Evolutionary conservation across 2,888 invertebrate species (phyloP), one percentile per base, ranked within the genome.

Genomic region (Syrista parreyssii): DNA sequence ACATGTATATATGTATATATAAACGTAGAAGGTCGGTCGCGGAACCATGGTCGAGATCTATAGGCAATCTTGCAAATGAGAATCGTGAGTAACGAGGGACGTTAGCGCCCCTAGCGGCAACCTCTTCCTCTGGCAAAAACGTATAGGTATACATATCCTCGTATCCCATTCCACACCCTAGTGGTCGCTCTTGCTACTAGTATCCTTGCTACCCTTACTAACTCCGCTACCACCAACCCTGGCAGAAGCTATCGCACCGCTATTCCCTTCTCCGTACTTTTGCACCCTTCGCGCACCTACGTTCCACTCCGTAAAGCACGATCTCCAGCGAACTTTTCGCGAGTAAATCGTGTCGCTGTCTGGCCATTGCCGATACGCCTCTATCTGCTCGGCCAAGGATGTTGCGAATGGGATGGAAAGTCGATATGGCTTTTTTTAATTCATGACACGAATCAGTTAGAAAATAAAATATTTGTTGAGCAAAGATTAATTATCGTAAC

Each of bases 21-120:
- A 55, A 55, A 78, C 77, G 76, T 75, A 81, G 74, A 80, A 85
- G 84, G 82, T 86, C 80, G 83, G 83, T 81, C 83, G 84, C 84
- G 84, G 83, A 85, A 82, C 85, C 84, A 82, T 85, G 84, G 83
- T 84, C 86, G 87, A 89, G 89, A 90, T 87, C 87, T 90, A 90
- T 90, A 89, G 90, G 90, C 90, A 90, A 90, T 90, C 89, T 90
- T 89, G 90, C 88, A 90, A 90, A 90, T 90, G 90, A 90, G 90
- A 90, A 89, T 89, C 90, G 89, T 89, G 90, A 90, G 86, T 90
- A 89, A 90, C 89, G 89, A 86, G 82, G 86, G 83, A 84, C 89
- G 89, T 90, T 90, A 90, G 88, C 87, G 88, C 87, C 89, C 87
- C 85, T 85, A 81, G 80, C 80, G 71, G 32, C 32, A 71, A 32